Percentiles rank a stretch among this genome's conserved stretches.
phyloP scores from a whole-genome alignment of 1,140 invertebrate species.

The Platorchestia sp. region DNA sequence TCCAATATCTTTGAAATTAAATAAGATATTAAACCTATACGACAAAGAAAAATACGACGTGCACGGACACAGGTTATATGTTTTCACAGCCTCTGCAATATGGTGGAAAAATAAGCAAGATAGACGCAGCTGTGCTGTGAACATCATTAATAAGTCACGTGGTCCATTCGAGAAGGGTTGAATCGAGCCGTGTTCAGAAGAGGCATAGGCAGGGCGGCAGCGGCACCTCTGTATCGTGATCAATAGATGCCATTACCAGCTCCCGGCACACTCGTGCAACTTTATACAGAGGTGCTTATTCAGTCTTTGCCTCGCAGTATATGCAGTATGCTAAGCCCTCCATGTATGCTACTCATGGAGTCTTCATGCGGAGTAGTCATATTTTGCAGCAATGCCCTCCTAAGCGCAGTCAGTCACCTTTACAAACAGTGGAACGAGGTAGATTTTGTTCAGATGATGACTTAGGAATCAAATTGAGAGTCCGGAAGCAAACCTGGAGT shows the following conservation, averaged over 20 bases:
- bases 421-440: too few relatives aligned
- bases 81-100: neutral
- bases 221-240: neutral
- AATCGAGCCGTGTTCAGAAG: neutral
- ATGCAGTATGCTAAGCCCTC: neutral
- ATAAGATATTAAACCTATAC: neutral
- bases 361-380: neutral
- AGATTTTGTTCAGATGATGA: too few relatives aligned
- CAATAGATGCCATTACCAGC: slow-evolving; percentile 38
- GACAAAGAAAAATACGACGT: too few relatives aligned
- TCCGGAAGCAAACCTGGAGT: neutral
- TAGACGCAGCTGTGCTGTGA: neutral
- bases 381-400: too few relatives aligned
- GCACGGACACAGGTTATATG: neutral
- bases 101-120: neutral
- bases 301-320: neutral
- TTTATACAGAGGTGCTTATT: neutral
- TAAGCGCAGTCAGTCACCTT: too few relatives aligned
- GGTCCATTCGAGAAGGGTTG: neutral
- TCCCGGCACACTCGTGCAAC: neutral
- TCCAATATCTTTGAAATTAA: neutral
- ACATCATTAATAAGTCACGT: neutral
- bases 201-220: neutral
- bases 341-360: neutral
- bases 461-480: too few relatives aligned